A percentile compares a stretch with the other conserved stretches of the same genome.
Conservation (phyloP, 1,140 invertebrate species). For the Batillaria attramentaria region DNA sequence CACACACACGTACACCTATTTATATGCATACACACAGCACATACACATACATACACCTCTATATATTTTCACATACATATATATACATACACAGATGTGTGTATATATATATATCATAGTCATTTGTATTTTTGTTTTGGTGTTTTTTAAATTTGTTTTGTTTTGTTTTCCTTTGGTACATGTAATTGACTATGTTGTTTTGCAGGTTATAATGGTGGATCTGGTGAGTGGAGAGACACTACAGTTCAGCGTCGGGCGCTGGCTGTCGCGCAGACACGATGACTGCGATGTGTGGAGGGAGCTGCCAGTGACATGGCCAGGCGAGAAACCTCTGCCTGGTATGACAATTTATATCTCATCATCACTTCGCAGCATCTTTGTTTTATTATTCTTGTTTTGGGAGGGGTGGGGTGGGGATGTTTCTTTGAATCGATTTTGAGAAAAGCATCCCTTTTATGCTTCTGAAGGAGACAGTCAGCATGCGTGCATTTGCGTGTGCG, state of each 20-base stretch:
- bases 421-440: too few relatives aligned
- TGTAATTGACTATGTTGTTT: neutral
- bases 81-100: too few relatives aligned
- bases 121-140: too few relatives aligned
- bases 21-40: too few relatives aligned
- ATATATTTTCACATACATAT: too few relatives aligned
- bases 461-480: too few relatives aligned
- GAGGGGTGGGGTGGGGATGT: too few relatives aligned
- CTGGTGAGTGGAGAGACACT: slow-evolving; percentile 43
- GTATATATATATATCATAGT: too few relatives aligned
- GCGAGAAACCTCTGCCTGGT: slow-evolving; percentile 56
- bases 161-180: neutral
- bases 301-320: slow-evolving; percentile 48
- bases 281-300: slow-evolving; percentile 63
- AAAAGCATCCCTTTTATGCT: too few relatives aligned
- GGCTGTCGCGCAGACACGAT: slow-evolving; percentile 56
- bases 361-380: neutral
- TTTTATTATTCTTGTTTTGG: neutral
- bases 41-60: too few relatives aligned
- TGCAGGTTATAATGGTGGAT: slow-evolving; percentile 29
- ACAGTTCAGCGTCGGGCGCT: slow-evolving; percentile 55
- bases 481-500: neutral
- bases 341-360: too few relatives aligned
- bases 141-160: neutral
- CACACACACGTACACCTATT: too few relatives aligned